These are phyloP conservation scores for Venustaconcha ellipsiformis DNA, from an alignment of 1,140 invertebrate species.

Conservation along the genomic window DNA sequence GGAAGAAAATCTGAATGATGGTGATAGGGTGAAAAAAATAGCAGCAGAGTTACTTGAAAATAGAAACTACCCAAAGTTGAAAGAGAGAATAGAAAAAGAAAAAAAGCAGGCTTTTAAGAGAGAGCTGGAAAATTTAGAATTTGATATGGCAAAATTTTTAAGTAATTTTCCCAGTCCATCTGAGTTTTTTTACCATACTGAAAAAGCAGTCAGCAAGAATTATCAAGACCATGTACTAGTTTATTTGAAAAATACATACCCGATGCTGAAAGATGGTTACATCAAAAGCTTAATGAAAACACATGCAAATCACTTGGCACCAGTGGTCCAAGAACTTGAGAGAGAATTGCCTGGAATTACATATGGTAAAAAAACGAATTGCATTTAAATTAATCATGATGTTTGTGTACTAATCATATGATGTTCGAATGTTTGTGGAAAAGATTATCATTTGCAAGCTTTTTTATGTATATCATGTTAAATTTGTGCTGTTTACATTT, in stretches of 20 bases:
- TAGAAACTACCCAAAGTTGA: constrained; percentile 72
- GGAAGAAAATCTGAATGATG: constrained; percentile 33
- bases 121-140: constrained; percentile 55
- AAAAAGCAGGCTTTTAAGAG: constrained; percentile 46
- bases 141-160: constrained; percentile 72
- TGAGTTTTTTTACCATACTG: constrained; percentile 69
- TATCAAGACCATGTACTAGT: constrained; percentile 60
- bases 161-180: constrained; percentile 73
- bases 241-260: constrained; percentile 62
- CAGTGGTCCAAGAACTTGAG: constrained; percentile 48
- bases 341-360: constrained; percentile 5
- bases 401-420: neutral
- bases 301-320: constrained; percentile 58
- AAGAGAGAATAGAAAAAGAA: constrained; percentile 64
- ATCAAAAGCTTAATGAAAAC: constrained; percentile 55
- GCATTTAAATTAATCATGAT: neutral
- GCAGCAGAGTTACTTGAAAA: constrained; percentile 66
- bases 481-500: no score
- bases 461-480: no score
- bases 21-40: constrained; percentile 46
- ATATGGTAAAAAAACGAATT: constrained; percentile 22
- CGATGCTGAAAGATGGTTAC: constrained; percentile 52
- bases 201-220: constrained; percentile 58
- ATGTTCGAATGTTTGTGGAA: neutral
- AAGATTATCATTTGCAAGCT: no score